A percentile compares a stretch with the other conserved stretches of the same genome.
Evolutionary conservation across 2,797 vertebrate species (phyloP).

Genomic region (Cheirogaleus major): DNA sequence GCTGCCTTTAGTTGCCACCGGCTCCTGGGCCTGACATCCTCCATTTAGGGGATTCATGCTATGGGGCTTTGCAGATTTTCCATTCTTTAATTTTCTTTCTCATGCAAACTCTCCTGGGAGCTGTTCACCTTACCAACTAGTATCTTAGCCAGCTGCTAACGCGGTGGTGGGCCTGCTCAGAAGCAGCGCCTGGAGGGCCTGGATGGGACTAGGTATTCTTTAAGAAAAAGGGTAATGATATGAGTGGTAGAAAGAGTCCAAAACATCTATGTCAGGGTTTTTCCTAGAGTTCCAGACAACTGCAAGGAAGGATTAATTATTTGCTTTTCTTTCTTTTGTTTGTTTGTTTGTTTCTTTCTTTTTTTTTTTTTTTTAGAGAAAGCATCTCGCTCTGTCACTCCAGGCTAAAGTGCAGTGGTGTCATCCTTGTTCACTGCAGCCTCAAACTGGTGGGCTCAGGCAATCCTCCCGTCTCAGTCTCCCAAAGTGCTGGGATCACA

Average conservation of each 20-base stretch:
- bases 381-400: background rate
- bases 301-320: background rate
- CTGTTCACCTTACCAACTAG: background rate
- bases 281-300: background rate
- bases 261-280: background rate
- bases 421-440: background rate
- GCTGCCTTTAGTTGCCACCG: background rate
- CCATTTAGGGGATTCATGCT: background rate
- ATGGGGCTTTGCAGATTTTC: background rate
- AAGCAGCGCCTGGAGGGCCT: background rate
- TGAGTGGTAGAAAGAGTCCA: background rate
- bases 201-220: background rate
- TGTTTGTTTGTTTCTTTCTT: fast-evolving
- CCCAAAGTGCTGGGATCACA: background rate
- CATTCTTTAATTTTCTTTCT: background rate
- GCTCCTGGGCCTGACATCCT: background rate
- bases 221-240: background rate
- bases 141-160: background rate
- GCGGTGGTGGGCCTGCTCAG: background rate
- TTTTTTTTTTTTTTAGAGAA: background rate
- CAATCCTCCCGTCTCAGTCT: background rate
- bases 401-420: background rate
- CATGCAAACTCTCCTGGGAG: background rate
- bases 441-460: background rate
- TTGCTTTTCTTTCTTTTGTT: background rate